Base-by-base conservation (phyloP, 2,797 vertebrate species). In the Cirrhinus molitorella region DNA sequence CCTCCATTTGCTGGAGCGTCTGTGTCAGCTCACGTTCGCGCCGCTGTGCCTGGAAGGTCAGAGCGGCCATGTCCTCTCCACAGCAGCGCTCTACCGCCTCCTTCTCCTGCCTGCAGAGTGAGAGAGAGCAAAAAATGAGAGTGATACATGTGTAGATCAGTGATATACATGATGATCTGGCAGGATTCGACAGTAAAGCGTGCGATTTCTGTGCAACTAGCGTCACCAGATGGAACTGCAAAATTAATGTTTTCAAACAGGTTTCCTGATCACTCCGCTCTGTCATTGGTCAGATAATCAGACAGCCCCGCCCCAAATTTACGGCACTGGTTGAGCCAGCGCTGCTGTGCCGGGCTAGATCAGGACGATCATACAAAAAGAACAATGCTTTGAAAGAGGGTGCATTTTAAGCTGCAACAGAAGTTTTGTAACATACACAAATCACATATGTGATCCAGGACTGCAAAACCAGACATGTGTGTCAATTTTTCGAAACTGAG, bases 1-100 rank as follows among this genome's bases (percentile, higher is more conserved):
- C 91, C 90, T 98, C 96, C 88, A 95, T 96, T 95, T 96, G 95
- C 95, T 95, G 93, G 92, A 98, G 96, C 94, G 95, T 95, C 93
- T 90, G 94, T 90, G 93, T 93, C 94, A 98, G 95, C 94, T 97
- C 96, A 89, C 92, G 91, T 94, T 97, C 96, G 88, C 94, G 95
- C 89, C 94, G 95, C 92, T 93, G 95, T 80, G 96, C 95, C 90
- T 96, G 94, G 89, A 94, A 92, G 92, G 94, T 94, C 91, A 85
- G 93, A 85, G 95, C 95, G 79, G 94, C 95, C 92, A 95, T 94
- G 91, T 96, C 93, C 80, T 94, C 96, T 75, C 91, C 92, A 73
- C 95, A 88, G 91, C 94, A 94, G 40, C 94, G 95, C 87, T 96
- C 94, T 86, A 95, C 94, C 80, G 81, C 94, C 89, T 97, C 96